These are phyloP conservation scores for Piaya cayana DNA, from an alignment of 2,113 vertebrate species.

Conservation along the genomic window DNA sequence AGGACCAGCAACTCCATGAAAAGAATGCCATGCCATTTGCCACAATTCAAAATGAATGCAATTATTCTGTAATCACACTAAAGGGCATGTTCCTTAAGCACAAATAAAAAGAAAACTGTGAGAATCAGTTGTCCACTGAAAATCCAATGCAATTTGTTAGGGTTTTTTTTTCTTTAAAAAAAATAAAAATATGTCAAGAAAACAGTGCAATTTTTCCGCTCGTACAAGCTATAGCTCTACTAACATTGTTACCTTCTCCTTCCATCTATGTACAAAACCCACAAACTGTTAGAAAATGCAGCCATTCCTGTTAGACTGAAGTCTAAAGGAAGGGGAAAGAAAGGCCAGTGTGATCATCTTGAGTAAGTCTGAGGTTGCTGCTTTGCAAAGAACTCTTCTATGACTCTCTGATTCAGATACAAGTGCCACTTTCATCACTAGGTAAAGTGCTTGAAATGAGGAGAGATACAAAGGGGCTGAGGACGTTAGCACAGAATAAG, in stretches of 20 bases:
- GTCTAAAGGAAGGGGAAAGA: background rate
- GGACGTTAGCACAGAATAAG: constrained; percentile 32
- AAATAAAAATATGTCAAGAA: background rate
- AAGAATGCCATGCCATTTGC: constrained; percentile 53
- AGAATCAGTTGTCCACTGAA: constrained; percentile 3
- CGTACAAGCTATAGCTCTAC: background rate
- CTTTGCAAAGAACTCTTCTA: constrained; percentile 2
- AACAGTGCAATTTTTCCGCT: background rate
- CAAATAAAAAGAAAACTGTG: constrained; percentile 43
- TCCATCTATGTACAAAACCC: background rate
- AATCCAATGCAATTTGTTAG: background rate
- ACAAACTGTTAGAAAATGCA: background rate
- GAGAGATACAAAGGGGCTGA: constrained; percentile 60
- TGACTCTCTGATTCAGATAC: background rate
- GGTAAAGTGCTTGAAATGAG: constrained; percentile 50
- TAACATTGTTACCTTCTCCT: background rate
- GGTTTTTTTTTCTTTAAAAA: background rate
- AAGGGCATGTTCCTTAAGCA: constrained; percentile 32
- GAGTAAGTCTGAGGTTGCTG: background rate
- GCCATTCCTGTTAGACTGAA: background rate
- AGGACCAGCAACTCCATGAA: constrained; percentile 59
- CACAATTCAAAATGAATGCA: constrained; percentile 63
- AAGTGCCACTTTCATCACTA: constrained; percentile 17
- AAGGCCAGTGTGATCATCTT: background rate
- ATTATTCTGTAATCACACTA: constrained; percentile 67